Percentiles rank a stretch among this genome's conserved stretches.
phyloP scores from a whole-genome alignment of 1,140 invertebrate species.

The Manduca sexta region DNA sequence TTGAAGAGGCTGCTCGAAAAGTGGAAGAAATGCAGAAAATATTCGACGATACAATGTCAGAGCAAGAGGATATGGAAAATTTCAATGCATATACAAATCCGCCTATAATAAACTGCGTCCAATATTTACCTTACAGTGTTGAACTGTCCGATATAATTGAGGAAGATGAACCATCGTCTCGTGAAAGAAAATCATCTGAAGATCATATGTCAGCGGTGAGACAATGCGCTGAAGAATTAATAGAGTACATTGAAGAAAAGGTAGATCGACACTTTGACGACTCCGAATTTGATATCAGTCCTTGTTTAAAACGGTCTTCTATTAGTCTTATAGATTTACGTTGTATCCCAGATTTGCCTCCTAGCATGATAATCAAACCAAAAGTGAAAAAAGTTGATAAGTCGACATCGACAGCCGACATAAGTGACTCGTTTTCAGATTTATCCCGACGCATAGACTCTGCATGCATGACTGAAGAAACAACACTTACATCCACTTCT shows the following conservation, averaged over 20 bases:
- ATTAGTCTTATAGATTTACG: constrained; percentile 59
- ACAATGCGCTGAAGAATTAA: constrained; percentile 43
- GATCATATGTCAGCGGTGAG: constrained; percentile 28
- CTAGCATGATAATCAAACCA: constrained; percentile 57
- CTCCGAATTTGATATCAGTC: constrained; percentile 49
- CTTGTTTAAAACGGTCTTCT: constrained; percentile 40
- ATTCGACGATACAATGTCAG: constrained; percentile 56
- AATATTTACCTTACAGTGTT: constrained; percentile 49
- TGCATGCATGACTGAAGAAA: constrained; percentile 55
- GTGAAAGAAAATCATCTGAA: constrained; percentile 37
- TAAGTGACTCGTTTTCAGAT: constrained; percentile 51
- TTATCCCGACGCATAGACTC: constrained; percentile 48
- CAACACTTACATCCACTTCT: constrained; percentile 31
- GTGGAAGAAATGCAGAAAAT: constrained; percentile 42
- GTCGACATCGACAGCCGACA: constrained; percentile 59
- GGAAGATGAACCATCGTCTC: constrained; percentile 61
- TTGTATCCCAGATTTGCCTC: constrained; percentile 61
- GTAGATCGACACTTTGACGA: constrained; percentile 38
- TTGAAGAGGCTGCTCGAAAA: constrained; percentile 44
- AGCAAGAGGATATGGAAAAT: constrained; percentile 59
- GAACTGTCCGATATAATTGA: constrained; percentile 63
- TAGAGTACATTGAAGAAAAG: constrained; percentile 51
- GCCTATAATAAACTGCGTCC: constrained; percentile 33
- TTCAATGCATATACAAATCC: constrained; percentile 59
- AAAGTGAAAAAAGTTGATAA: constrained; percentile 51